Evolutionary conservation across 2,797 vertebrate genomes (phyloP), one percentile per base, ranked within the genome.

Genomic region (Malurus splendens): DNA sequence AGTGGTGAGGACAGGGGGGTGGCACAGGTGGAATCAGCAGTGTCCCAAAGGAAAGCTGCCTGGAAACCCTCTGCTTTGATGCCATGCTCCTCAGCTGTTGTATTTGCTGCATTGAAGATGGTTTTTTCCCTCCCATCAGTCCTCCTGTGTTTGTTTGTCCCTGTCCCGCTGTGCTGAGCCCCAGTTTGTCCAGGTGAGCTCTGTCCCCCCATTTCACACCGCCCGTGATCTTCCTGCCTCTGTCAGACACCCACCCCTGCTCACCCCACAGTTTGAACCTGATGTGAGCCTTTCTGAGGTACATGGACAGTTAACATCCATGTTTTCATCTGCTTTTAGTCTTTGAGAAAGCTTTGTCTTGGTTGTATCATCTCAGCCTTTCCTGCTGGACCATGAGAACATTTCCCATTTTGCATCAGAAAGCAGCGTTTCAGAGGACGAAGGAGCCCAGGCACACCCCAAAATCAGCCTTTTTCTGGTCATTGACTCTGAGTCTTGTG

Each of bases 101-200:
- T 0, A 4, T 15, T 57, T 66, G 15, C 16, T 1, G 2, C 7
- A 23, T 19, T 23, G 18, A 33, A 36, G 12, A 30, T 38, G 13
- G 41, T n/a, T 18, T 18, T 47, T 65, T 25, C 18, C 6, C 32
- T 30, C n/a, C 45, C 57, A 19, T 12, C 5, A 0, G 45, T 20
- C 48, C n/a, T 52, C 32, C 1, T 0, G 0, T 4, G 30, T 10
- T 36, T 57, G 4, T 36, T 86, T 57, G 24, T 75, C 25, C 33
- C 18, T 50, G 16, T 36, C 8, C 18, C 48, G 13, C 41, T 10
- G 6, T 18, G 57, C n/a, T 71, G 60, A 74, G n/a, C 51, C 47
- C 42, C 15, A 5, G 1, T 33, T 83, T 38, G 25, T 22, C 30
- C 47, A 39, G 32, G 12, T 1, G 0, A 8, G 2, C 19, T 25